Conservation (phyloP, 2,797 vertebrate species). For the Salarias fasciatus region DNA sequence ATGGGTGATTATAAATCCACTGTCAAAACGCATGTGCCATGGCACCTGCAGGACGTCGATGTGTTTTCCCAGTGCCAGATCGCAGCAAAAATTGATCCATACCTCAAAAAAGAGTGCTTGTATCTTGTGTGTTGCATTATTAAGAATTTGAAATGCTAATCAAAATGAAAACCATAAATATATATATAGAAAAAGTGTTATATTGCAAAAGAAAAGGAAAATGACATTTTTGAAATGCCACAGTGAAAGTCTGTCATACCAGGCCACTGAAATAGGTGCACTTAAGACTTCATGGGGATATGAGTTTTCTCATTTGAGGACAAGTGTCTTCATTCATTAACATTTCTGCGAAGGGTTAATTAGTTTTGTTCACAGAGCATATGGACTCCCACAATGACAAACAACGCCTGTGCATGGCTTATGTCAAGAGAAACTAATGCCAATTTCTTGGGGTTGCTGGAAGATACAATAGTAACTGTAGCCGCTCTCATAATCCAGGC, state of each 20-base stretch:
- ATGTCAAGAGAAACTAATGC: conserved; percentile 35
- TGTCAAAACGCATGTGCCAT: conserved; percentile 25
- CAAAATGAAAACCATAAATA: background rate
- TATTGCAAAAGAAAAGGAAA: background rate
- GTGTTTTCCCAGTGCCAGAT: conserved; percentile 41
- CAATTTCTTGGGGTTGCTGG: conserved; percentile 26
- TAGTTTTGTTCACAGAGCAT: conserved; percentile 19
- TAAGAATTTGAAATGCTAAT: background rate
- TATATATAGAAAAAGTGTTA: background rate
- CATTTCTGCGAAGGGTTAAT: conserved; percentile 37
- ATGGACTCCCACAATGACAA: conserved; percentile 7
- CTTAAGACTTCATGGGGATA: conserved; percentile 2
- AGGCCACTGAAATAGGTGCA: background rate
- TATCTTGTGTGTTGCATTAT: conserved; percentile 18
- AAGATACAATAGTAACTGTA: conserved; percentile 26
- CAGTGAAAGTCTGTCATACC: background rate
- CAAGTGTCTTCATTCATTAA: conserved; percentile 32
- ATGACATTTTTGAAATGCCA: background rate
- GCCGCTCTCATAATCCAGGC: conserved; percentile 36
- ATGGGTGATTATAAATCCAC: conserved; percentile 49
- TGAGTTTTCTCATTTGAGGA: conserved; percentile 6
- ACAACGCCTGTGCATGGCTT: background rate
- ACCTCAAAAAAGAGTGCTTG: conserved; percentile 31
- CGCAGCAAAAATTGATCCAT: conserved; percentile 42
- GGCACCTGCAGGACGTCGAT: conserved; percentile 43